Conservation (phyloP, 2,888 invertebrate species). For the Tanytarsus gracilentus region DNA sequence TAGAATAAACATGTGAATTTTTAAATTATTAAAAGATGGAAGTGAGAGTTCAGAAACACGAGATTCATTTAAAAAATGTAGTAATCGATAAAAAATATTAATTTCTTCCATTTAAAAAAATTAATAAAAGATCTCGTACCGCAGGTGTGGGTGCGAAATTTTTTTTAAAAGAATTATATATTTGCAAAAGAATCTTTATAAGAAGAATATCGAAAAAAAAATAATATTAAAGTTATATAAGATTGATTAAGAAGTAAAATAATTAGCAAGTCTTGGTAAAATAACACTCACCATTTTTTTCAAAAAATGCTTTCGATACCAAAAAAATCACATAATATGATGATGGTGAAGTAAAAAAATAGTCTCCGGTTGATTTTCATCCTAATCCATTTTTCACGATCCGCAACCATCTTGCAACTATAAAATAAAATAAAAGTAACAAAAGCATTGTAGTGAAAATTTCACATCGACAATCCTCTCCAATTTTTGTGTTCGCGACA, state of each 20-base stretch:
- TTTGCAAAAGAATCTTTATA: conserved; percentile 26
- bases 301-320: not conserved
- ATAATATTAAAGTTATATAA: conserved; percentile 19
- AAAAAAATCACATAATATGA: conserved; percentile 7
- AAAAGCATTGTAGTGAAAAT: not conserved
- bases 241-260: conserved; percentile 11
- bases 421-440: no score
- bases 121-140: conserved; percentile 1
- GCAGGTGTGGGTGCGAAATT: conserved; percentile 11
- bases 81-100: conserved; percentile 19
- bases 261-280: conserved; percentile 10
- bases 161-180: conserved; percentile 18
- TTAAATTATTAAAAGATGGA: no score
- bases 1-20: no score
- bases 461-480: conserved; percentile 2
- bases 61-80: not conserved
- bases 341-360: no score
- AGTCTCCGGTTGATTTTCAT: no score
- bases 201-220: conserved; percentile 18
- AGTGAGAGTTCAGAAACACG: not conserved
- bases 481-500: not conserved
- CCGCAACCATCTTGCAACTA: no score
- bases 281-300: conserved; percentile 1
- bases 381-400: no score
- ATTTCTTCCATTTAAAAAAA: conserved; percentile 25